Evolutionary conservation across 2,888 invertebrate genomes (phyloP), one percentile per base, ranked within the genome.

Genomic region (Troides aeacus): DNA sequence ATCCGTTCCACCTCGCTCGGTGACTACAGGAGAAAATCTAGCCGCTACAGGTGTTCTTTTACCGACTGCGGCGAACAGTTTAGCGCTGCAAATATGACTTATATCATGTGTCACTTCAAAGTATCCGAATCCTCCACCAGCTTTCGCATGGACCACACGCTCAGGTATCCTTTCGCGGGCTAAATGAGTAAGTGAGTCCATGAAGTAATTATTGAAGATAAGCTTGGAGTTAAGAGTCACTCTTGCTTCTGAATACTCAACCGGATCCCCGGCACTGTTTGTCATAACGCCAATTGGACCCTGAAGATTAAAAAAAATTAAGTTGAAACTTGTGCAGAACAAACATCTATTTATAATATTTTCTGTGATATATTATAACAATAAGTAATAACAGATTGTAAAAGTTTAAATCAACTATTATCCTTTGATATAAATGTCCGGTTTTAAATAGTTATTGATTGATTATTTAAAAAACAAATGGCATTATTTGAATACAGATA

Each of bases 131-230:
- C 97, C 97, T 18, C 96, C 97, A 53, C 96, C 97, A 71, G 98
- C 98, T 88, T 98, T 98, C 0, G 98, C 98, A 83, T 98, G 98
- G 1, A 97, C 98, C 0, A 98, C 96, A 72, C 98, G 94, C 84
- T 98, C 98, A 0, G 98, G 98, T 76, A 98, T 98, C 68, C 98
- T 94, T 86, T 99, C 98, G 23, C 97, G 93, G 78, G 95, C 95
- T 77, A 98, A 97, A 82, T 97, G 96, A 0, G 96, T 93, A 72
- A 96, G 85, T 78, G 96, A 95, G 77, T 97, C 96, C 72, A 97
- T 81, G 74, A 95, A 95, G 64, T 94, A 94, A 74, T 95, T 94
- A 86, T 98, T 98, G 84, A 97, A 96, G 7, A 98, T 86, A 1
- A 99, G 91, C 39, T 94, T 91, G 0, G 95, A 94, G 0, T 98